Evolutionary conservation across 2,888 invertebrate species (phyloP).

Genomic region (Cheilosia impressa): DNA sequence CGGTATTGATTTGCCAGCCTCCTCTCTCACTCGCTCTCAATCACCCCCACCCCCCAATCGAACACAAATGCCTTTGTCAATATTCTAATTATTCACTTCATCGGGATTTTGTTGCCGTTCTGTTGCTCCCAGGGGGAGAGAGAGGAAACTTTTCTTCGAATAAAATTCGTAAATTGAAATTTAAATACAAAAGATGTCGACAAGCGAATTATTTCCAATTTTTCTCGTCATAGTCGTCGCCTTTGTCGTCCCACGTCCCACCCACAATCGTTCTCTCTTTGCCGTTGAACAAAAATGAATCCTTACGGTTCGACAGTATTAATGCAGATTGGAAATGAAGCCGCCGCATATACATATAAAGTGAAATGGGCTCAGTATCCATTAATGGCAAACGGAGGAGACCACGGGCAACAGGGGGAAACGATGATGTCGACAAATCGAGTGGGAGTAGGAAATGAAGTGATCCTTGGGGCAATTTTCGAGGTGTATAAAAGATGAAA

Average conservation of each 20-base stretch:
- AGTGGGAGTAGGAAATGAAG: conserved; percentile 70
- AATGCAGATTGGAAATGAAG: conserved; percentile 74
- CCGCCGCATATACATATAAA: conserved; percentile 67
- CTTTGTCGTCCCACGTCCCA: background rate
- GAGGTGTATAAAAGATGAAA: conserved; percentile 75
- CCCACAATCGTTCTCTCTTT: conserved; percentile 20
- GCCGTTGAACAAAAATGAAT: conserved; percentile 54
- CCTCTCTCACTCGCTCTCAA: background rate
- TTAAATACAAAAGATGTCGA: conserved; percentile 70
- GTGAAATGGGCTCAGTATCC: conserved; percentile 64
- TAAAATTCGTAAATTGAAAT: conserved; percentile 65
- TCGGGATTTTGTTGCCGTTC: conserved; percentile 46
- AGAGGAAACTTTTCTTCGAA: conserved; percentile 10
- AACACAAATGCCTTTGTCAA: conserved; percentile 50
- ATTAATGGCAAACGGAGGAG: conserved; percentile 63
- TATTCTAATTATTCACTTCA: conserved; percentile 69
- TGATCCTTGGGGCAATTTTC: conserved; percentile 75
- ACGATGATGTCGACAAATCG: conserved; percentile 65
- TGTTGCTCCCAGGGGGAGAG: background rate
- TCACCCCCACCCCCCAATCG: background rate
- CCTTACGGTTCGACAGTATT: conserved; percentile 71
- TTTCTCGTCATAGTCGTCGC: conserved; percentile 56
- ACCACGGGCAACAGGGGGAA: conserved; percentile 8
- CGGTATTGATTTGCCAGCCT: conserved; percentile 51
- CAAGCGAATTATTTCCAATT: conserved; percentile 74